Evolutionary conservation across 2,888 invertebrate species (phyloP).

Genomic region (Agriopis leucophaearia): DNA sequence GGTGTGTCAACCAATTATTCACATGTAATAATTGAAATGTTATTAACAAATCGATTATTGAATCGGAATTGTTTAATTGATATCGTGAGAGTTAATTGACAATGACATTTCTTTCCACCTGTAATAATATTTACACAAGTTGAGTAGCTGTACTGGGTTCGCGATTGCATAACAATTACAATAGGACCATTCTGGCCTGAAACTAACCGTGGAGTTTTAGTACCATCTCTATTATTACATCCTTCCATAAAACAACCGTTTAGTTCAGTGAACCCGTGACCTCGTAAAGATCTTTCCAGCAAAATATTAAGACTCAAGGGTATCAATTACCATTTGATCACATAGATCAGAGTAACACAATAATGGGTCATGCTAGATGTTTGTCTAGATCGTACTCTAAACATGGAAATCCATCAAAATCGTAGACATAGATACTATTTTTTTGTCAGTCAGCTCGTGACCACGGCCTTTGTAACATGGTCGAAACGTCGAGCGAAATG

Average conservation of each 20-base stretch:
- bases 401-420: too few relatives aligned
- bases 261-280: conserved; percentile 7
- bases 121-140: conserved; percentile 19
- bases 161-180: conserved; percentile 5
- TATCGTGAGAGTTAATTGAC: conserved; percentile 17
- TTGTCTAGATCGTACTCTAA: neutral
- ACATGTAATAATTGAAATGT: neutral
- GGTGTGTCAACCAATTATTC: neutral
- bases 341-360: neutral
- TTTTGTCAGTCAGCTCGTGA: too few relatives aligned
- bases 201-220: neutral
- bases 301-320: neutral
- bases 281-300: conserved; percentile 6
- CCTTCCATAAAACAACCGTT: neutral
- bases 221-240: conserved; percentile 10
- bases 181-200: neutral
- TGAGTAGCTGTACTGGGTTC: neutral
- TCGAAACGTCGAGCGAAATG: too few relatives aligned
- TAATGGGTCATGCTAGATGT: neutral
- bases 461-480: too few relatives aligned
- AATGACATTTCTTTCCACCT: conserved; percentile 24
- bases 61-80: conserved; percentile 19
- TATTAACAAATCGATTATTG: conserved; percentile 18
- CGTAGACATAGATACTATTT: too few relatives aligned
- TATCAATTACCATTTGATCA: conserved; percentile 1